Conservation (phyloP, 2,113 vertebrate genomes). For the Variabilichromis moorii region DNA sequence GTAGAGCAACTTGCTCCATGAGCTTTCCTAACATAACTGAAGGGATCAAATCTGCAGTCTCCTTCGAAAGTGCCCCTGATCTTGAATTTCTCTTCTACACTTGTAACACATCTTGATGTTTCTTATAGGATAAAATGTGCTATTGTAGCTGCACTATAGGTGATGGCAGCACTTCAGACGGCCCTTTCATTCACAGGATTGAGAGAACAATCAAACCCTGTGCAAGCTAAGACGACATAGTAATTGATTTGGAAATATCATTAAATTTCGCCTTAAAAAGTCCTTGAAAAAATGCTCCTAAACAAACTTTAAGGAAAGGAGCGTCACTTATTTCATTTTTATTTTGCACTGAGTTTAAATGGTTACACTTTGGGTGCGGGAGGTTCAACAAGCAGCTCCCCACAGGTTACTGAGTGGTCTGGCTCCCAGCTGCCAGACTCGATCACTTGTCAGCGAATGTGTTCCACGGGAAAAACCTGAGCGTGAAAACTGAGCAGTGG, state of each 20-base stretch:
- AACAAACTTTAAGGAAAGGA: not conserved
- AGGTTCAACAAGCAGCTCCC: not conserved
- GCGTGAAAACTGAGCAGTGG: not conserved
- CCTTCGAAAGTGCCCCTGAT: not conserved
- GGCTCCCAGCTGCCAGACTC: slow-evolving; percentile 23
- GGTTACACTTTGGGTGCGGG: not conserved
- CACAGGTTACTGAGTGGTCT: not conserved
- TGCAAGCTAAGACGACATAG: not conserved
- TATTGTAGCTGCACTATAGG: not conserved
- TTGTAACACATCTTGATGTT: not conserved
- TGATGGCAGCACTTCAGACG: not conserved
- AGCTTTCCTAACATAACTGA: not conserved
- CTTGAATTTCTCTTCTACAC: not conserved
- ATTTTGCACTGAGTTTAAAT: not conserved
- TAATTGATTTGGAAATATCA: not conserved
- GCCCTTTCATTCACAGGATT: not conserved
- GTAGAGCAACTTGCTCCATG: not conserved
- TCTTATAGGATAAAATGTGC: not conserved
- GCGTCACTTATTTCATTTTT: not conserved
- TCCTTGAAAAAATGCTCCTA: not conserved
- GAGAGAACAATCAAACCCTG: not conserved
- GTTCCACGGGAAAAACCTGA: not conserved
- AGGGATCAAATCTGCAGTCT: not conserved
- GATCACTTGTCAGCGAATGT: not conserved
- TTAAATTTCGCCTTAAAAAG: not conserved